phyloP scores from a whole-genome alignment of 2,113 vertebrate species.

The Patagioenas fasciata region DNA sequence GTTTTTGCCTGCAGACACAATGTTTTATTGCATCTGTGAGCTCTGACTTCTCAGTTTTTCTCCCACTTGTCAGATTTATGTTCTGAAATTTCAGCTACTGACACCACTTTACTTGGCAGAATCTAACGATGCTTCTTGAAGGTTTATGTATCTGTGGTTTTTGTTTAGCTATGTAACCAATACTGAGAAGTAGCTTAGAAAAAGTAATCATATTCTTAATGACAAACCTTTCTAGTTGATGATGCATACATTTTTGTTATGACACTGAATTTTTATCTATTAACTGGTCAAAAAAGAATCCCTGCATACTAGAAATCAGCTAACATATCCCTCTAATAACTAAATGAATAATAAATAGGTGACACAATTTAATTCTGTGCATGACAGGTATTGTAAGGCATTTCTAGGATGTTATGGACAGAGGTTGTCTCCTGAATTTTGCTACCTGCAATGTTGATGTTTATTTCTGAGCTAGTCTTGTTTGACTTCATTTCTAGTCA shows the following conservation, averaged over 20 bases:
- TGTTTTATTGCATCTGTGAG: constrained; percentile 3
- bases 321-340: neutral
- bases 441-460: neutral
- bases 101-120: neutral
- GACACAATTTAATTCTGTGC: neutral
- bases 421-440: neutral
- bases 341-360: too few species aligned
- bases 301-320: neutral
- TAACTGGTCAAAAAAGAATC: neutral
- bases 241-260: neutral
- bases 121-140: neutral
- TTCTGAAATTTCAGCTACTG: constrained; percentile 11
- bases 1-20: neutral
- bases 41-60: constrained; percentile 6
- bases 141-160: neutral
- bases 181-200: neutral
- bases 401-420: neutral
- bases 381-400: neutral
- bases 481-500: neutral
- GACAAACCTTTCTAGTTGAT: neutral
- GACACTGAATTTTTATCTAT: accelerated
- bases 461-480: neutral
- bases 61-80: neutral
- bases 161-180: neutral
- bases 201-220: neutral